Percentiles rank a stretch among this genome's conserved stretches.
These are phyloP conservation scores for Trichogramma evanescens DNA, from an alignment of 2,888 invertebrate genomes.

Conservation along the genomic window DNA sequence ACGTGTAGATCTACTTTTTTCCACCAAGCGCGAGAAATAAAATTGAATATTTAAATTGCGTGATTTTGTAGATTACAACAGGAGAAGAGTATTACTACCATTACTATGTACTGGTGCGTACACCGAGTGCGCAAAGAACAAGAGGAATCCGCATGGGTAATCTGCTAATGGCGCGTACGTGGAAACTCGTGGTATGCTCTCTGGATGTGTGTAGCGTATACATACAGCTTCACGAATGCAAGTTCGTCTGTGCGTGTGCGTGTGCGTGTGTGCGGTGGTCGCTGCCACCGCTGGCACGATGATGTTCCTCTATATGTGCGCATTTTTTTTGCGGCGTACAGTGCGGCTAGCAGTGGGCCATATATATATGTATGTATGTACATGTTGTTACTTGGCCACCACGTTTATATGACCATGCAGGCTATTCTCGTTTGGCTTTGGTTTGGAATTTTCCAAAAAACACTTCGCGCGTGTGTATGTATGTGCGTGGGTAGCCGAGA, in stretches of 20 bases:
- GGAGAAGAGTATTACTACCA: no score
- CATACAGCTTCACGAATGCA: neutral
- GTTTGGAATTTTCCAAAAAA: no score
- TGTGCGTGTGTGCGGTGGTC: neutral
- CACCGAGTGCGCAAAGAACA: neutral
- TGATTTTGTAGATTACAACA: neutral
- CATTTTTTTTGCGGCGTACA: no score
- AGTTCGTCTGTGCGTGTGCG: neutral
- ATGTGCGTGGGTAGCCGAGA: no score
- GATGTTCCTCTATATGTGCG: no score
- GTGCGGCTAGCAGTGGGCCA: no score
- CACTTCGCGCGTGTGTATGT: no score
- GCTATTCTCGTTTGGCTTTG: no score
- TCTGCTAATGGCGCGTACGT: constrained; percentile 11
- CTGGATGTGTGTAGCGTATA: neutral
- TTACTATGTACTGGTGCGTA: no score
- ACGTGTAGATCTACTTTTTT: neutral
- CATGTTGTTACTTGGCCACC: no score
- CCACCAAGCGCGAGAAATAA: neutral
- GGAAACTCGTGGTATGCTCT: neutral
- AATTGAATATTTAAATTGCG: constrained; percentile 2
- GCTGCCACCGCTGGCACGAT: neutral
- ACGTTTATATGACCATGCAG: no score
- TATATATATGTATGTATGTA: no score
- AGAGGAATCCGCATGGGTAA: constrained; percentile 9